A percentile compares a stretch with the other conserved stretches of the same genome.
Evolutionary conservation across 2,888 invertebrate genomes (phyloP).

Genomic region (Cantharis rufa): DNA sequence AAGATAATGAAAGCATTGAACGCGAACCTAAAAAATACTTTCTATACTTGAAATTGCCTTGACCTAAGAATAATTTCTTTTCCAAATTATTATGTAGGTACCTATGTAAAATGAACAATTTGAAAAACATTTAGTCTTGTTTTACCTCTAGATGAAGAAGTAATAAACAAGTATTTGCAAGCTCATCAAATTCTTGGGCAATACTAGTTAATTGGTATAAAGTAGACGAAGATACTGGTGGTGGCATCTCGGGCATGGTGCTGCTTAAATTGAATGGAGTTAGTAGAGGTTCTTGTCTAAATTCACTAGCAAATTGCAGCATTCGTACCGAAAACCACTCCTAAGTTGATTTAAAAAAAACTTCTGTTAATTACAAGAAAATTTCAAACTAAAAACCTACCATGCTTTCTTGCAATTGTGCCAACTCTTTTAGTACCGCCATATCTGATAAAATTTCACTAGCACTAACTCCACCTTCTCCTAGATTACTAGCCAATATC

Average conservation of each 20-base stretch:
- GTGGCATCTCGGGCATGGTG: slow-evolving; percentile 43
- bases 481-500: slow-evolving; percentile 85
- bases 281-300: slow-evolving; percentile 58
- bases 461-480: slow-evolving; percentile 81
- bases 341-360: slow-evolving; percentile 50
- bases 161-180: slow-evolving; percentile 88
- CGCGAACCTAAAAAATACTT: slow-evolving; percentile 68
- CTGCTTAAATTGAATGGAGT: slow-evolving; percentile 51
- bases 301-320: slow-evolving; percentile 62
- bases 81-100: background rate
- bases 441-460: slow-evolving; percentile 88
- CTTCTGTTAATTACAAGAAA: background rate
- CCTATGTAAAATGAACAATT: too few relatives aligned
- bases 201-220: slow-evolving; percentile 70
- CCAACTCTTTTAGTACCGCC: slow-evolving; percentile 79
- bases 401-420: slow-evolving; percentile 90
- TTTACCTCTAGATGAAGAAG: slow-evolving; percentile 88
- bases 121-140: background rate
- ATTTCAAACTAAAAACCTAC: slow-evolving; percentile 54
- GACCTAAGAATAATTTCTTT: background rate
- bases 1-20: slow-evolving; percentile 95
- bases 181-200: slow-evolving; percentile 82
- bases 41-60: slow-evolving; percentile 14
- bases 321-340: slow-evolving; percentile 80
- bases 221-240: slow-evolving; percentile 61